These are phyloP conservation scores for Rhagonycha fulva DNA, from an alignment of 2,888 invertebrate species.

Conservation along the genomic window DNA sequence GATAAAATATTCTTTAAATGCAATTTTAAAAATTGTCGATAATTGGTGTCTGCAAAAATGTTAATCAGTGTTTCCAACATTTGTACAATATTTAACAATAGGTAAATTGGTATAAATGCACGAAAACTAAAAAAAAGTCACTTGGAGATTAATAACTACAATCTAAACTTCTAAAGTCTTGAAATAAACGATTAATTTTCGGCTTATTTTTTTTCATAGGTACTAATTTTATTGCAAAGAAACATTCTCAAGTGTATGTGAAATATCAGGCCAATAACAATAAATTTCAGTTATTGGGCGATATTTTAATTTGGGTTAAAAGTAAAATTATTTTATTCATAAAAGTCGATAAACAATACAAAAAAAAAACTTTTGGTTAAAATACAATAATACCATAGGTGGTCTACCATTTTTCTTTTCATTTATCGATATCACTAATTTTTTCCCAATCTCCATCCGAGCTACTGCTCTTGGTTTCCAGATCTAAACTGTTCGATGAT, in stretches of 20 bases:
- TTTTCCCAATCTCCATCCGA: conserved; percentile 57
- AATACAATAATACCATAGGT: neutral
- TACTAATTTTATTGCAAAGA: neutral
- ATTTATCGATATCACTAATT: conserved; percentile 49
- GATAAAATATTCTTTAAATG: neutral
- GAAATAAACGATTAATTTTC: neutral
- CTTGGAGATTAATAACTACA: neutral
- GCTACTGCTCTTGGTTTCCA: conserved; percentile 48
- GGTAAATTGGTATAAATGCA: neutral
- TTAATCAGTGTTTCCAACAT: neutral
- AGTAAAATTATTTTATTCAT: neutral
- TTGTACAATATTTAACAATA: neutral
- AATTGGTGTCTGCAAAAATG: neutral
- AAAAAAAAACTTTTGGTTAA: neutral
- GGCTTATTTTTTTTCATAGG: neutral
- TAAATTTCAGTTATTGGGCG: neutral
- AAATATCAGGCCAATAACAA: neutral
- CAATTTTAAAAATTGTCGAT: neutral
- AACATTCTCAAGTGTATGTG: neutral
- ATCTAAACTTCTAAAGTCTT: neutral
- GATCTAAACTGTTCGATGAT: conserved; percentile 44
- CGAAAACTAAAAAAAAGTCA: neutral
- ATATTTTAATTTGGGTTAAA: neutral
- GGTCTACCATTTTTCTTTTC: conserved; percentile 5
- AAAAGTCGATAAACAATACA: neutral